Evolutionary conservation across 1,140 invertebrate species (phyloP).

Genomic region (Aplysia californica): DNA sequence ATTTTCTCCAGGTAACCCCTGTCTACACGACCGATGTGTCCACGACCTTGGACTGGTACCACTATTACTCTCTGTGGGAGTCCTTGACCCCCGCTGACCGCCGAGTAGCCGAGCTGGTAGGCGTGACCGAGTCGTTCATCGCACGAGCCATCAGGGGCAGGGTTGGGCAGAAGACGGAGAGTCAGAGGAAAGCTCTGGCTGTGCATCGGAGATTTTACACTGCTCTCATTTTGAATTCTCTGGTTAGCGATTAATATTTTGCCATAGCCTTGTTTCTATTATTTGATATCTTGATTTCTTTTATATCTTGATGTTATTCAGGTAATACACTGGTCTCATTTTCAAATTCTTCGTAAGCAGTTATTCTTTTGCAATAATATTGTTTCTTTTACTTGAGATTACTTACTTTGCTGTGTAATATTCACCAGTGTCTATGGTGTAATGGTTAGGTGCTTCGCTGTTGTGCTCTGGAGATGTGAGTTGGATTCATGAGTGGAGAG

Average conservation of each 20-base stretch:
- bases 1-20: constrained; percentile 77
- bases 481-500: too few relatives aligned
- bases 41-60: constrained; percentile 86
- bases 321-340: too few relatives aligned
- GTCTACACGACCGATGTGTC: constrained; percentile 84
- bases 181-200: constrained; percentile 70
- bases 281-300: too few relatives aligned
- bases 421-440: too few relatives aligned
- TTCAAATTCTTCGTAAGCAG: too few relatives aligned
- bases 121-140: constrained; percentile 90
- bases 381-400: too few relatives aligned
- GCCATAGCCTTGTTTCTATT: too few relatives aligned
- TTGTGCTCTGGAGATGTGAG: too few relatives aligned
- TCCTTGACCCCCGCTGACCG: constrained; percentile 81
- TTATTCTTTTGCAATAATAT: too few relatives aligned
- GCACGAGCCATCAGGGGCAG: constrained; percentile 81
- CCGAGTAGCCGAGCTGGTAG: constrained; percentile 90
- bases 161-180: constrained; percentile 68
- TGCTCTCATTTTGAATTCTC: constrained; percentile 89
- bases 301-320: too few relatives aligned
- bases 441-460: too few relatives aligned
- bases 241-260: constrained; percentile 78
- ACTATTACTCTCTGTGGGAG: constrained; percentile 87
- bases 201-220: constrained; percentile 86
- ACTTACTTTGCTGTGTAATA: too few relatives aligned